Evolutionary conservation across 2,797 vertebrate species (phyloP).

Genomic region (Enteromius argenteus): DNA sequence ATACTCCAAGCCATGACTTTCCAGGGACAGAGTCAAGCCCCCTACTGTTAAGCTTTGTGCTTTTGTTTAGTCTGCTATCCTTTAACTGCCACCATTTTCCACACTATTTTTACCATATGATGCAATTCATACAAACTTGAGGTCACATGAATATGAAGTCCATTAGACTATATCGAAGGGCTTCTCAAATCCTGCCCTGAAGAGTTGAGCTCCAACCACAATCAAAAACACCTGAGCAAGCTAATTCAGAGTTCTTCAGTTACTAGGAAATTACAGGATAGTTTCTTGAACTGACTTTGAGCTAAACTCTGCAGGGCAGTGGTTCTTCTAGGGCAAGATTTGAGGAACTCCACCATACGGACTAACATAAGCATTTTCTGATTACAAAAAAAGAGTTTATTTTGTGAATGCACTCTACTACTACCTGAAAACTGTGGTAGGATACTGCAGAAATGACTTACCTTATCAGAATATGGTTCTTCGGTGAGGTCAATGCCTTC

Average conservation of each 20-base stretch:
- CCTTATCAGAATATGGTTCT: constrained; percentile 98
- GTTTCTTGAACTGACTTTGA: neutral
- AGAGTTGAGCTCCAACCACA: neutral
- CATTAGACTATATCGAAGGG: neutral
- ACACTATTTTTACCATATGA: constrained; percentile 2
- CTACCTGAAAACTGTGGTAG: neutral
- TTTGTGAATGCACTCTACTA: neutral
- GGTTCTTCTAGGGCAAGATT: neutral
- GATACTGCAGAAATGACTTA: constrained; percentile 61
- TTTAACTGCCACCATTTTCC: neutral
- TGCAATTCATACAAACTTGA: constrained; percentile 5
- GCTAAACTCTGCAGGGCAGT: neutral
- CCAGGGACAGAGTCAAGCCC: constrained; percentile 25
- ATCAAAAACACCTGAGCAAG: neutral
- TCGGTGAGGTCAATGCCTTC: constrained; percentile 96
- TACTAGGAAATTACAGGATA: neutral
- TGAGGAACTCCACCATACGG: neutral
- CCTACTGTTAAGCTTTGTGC: neutral
- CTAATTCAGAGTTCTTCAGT: neutral
- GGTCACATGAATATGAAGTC: neutral
- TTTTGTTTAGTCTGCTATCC: constrained; percentile 17
- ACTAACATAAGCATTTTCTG: neutral
- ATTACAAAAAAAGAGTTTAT: neutral
- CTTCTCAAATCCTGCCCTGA: neutral
- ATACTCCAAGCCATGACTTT: neutral